These are phyloP conservation scores for Diaphora mendica DNA, from an alignment of 2,888 invertebrate genomes.

Conservation along the genomic window DNA sequence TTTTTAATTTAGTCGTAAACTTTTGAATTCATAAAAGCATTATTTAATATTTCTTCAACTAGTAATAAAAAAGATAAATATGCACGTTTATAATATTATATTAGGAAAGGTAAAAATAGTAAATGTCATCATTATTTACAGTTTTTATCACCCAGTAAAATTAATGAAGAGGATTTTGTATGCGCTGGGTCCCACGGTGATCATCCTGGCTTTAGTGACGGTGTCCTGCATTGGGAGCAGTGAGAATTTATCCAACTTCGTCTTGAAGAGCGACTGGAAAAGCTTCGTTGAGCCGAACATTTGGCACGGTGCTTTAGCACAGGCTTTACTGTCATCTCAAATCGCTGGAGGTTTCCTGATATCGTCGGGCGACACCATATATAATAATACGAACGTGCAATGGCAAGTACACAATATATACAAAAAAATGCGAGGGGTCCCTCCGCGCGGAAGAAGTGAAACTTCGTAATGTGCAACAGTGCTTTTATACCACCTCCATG, in stretches of 20 bases:
- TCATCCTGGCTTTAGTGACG: conserved; percentile 57
- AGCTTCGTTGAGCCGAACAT: conserved; percentile 62
- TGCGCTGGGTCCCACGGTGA: conserved; percentile 59
- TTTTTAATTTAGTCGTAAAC: background rate
- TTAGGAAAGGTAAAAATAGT: background rate
- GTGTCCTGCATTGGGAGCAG: conserved; percentile 56
- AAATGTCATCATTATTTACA: conserved; percentile 50
- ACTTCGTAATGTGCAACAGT: too few species aligned
- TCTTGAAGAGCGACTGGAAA: conserved; percentile 56
- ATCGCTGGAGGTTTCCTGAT: conserved; percentile 74
- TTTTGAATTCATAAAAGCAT: background rate
- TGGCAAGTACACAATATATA: conserved; percentile 61
- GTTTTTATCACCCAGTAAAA: conserved; percentile 75
- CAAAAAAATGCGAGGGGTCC: too few species aligned
- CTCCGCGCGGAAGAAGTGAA: too few species aligned
- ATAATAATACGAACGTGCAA: conserved; percentile 68
- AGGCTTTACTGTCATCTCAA: conserved; percentile 72
- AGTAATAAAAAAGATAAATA: too few species aligned
- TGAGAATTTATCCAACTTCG: conserved; percentile 51
- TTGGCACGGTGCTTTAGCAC: conserved; percentile 71
- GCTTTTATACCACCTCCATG: too few species aligned
- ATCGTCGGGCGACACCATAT: conserved; percentile 71
- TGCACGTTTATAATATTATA: background rate
- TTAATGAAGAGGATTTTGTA: conserved; percentile 73
- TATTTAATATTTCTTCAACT: too few species aligned